Conservation (phyloP, 2,888 invertebrate genomes). For the Epistrophe eligans region DNA sequence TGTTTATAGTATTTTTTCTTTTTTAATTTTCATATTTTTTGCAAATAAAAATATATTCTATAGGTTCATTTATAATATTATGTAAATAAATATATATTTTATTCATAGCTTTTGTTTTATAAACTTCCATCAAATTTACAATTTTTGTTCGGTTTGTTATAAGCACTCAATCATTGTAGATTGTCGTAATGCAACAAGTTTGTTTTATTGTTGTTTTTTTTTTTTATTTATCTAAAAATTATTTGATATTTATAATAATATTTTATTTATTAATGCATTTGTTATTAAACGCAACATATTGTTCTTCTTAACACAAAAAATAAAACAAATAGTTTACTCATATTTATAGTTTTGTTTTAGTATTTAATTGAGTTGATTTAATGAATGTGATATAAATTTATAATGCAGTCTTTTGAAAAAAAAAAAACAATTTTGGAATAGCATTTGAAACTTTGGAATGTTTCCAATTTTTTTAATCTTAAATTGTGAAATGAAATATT, state of each 20-base stretch:
- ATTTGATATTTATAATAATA: not conserved
- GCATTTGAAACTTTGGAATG: too few species aligned
- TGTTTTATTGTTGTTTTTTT: conserved; percentile 28
- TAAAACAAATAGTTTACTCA: too few species aligned
- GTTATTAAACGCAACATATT: not conserved
- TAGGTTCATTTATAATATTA: conserved; percentile 26
- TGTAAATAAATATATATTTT: conserved; percentile 23
- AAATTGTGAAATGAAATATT: not conserved
- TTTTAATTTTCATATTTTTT: conserved; percentile 38
- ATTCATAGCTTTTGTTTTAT: conserved; percentile 18
- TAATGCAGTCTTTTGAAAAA: not conserved
- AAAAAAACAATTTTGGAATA: not conserved
- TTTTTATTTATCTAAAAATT: conserved; percentile 4
- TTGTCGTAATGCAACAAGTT: conserved; percentile 72
- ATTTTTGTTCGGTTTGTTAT: conserved; percentile 36
- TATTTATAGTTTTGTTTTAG: not conserved
- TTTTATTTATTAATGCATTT: not conserved
- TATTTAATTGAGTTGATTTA: not conserved
- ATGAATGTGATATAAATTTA: not conserved
- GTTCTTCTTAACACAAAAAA: not conserved
- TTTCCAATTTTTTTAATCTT: not conserved
- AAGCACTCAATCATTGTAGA: conserved; percentile 69
- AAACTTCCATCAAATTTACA: conserved; percentile 59
- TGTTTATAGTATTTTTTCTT: conserved; percentile 20
- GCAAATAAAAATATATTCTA: conserved; percentile 50